Evolutionary conservation across 2,797 vertebrate species (phyloP), one percentile per base, ranked within the genome.

Genomic region (Sorex maritimensis): DNA sequence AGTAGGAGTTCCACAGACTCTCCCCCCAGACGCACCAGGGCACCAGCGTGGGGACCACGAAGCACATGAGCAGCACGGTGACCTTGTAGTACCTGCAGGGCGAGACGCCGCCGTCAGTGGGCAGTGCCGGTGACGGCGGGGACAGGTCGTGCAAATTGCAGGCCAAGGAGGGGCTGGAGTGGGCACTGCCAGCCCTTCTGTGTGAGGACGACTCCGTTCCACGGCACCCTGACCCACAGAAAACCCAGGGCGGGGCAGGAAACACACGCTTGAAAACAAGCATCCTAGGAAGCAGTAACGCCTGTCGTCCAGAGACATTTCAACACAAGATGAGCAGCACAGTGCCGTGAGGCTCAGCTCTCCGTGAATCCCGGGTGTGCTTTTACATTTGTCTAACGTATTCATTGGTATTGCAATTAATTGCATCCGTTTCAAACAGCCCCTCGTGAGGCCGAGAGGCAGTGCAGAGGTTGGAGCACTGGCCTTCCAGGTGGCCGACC

Each of bases 11-110:
- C 98, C 98, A 98, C 82, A 98, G 96, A 44, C 97, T 98, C 97
- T 99, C 98, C 0, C 97, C 98, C 98, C 98, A 99, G 94, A 98
- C 85, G 91, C 97, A 98, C 98, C 98, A 99, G 1, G 98, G 98
- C 91, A 99, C 98, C 85, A 98, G 14, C 0, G 98, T 98, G 75
- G 98, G 98, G 79, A 98, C 65, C 79, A 97, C 81, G 12, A 98
- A 99, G 93, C 98, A 98, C 98, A 98, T 98, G 94, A 98, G 96
- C 96, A 98, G 94, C 0, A 99, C 98, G 0, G 98, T 98, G 61
- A 89, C 95, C 97, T 98, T 98, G 86, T 98, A 98, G 88, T 98
- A 98, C 97, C 98, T 99, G 87, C 0, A 0, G 72, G 86, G 91
- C 26, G 90, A 86, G 68, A 78, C 21, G 26, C 2, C 26, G n/a